A percentile compares a stretch with the other conserved stretches of the same genome.
Conservation (phyloP, 2,113 vertebrate species). For the Oplegnathus fasciatus region DNA sequence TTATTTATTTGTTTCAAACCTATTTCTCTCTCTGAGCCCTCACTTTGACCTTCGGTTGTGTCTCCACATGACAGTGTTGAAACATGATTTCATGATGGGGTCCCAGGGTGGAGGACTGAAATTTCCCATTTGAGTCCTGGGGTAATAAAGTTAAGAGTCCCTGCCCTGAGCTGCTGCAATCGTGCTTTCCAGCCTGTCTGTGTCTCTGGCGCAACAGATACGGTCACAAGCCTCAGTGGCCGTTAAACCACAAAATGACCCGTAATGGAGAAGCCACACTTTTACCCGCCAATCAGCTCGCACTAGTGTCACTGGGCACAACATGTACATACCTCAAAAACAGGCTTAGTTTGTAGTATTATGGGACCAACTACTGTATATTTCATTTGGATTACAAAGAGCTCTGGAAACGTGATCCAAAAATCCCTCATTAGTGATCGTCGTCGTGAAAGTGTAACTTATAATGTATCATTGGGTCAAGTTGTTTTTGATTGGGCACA, state of each 20-base stretch:
- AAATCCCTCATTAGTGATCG: background rate
- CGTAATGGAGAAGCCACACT: constrained; percentile 29
- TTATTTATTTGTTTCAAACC: background rate
- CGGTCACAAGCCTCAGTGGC: constrained; percentile 52
- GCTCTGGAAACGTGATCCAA: background rate
- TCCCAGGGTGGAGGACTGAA: constrained; percentile 35
- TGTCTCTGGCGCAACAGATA: constrained; percentile 69
- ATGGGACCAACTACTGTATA: background rate
- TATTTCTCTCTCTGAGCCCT: background rate
- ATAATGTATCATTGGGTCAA: background rate
- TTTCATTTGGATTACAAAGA: background rate
- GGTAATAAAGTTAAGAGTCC: constrained; percentile 66
- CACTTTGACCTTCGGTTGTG: background rate
- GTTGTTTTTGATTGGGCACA: background rate
- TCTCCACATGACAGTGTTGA: constrained; percentile 23
- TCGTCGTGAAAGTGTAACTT: background rate
- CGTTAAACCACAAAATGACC: constrained; percentile 74
- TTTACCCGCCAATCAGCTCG: constrained; percentile 36
- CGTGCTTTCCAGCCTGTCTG: constrained; percentile 33
- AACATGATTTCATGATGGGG: constrained; percentile 39
- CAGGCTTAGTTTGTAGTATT: background rate
- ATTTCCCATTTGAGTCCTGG: constrained; percentile 47
- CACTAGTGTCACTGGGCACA: constrained; percentile 1
- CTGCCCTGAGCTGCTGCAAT: constrained; percentile 52
- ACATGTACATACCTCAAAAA: constrained; percentile 1